Evolutionary conservation across 2,797 vertebrate species (phyloP).

Genomic region (Vultur gryphus): DNA sequence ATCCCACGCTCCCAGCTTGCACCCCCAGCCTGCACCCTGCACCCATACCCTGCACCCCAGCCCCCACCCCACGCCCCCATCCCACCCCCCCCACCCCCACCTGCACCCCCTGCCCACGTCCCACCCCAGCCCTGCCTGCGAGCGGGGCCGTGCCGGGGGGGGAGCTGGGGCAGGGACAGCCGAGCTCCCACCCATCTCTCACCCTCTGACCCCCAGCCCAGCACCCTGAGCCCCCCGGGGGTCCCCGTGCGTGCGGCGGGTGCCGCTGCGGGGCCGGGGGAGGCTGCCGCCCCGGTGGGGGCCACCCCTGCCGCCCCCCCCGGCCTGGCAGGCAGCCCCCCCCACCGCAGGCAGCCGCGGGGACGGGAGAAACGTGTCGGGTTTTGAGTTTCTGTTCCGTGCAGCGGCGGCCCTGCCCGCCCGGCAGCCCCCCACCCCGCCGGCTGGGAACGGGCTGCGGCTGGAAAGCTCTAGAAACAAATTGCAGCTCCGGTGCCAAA

Average conservation of each 20-base stretch:
- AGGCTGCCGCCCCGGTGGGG: background rate
- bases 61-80: too few species aligned
- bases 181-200: background rate
- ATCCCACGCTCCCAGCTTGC: background rate
- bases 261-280: background rate
- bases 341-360: background rate
- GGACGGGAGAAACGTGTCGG: background rate
- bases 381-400: background rate
- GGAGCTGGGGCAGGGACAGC: background rate
- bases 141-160: background rate
- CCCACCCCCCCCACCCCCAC: background rate
- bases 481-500: background rate
- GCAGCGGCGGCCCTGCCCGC: background rate
- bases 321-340: background rate
- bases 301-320: background rate
- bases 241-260: background rate
- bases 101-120: background rate
- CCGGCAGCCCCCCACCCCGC: background rate
- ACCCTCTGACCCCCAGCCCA: background rate
- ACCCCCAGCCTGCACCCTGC: background rate
- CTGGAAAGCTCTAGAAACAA: constrained; percentile 34
- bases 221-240: background rate
- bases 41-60: background rate
- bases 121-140: background rate
- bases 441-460: background rate